Evolutionary conservation across 2,113 vertebrate species (phyloP), one percentile per base, ranked within the genome.

Genomic region (Apteryx mantelli): DNA sequence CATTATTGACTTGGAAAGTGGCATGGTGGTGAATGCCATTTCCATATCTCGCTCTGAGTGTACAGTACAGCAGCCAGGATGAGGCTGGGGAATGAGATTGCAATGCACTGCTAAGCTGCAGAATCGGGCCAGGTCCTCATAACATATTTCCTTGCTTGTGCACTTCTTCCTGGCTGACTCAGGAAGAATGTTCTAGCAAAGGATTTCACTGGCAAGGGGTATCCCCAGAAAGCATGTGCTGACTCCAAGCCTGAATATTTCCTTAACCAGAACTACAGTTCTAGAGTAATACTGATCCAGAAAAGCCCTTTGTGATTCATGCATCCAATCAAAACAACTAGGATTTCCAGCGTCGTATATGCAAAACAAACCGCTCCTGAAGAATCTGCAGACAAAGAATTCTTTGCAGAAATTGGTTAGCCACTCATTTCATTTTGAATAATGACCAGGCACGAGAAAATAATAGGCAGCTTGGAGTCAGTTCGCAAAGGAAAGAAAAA

Each of bases 301-400:
- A 97, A 96, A 95, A 97, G 86, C 88, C 95, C 88, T 91, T 69
- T 1, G 17, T 96, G 88, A 79, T 38, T 94, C 94, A 78, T 13
- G 3, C 4, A 11, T 95, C 96, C 96, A 97, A 97, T 73, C 79
- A 81, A 97, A 97, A 97, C 91, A 95, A 42, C 36, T 18, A 83
- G 86, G 86, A 93, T 95, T 93, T 96, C 91, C 74, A 97, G 91
- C 74, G 52, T 94, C 11, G 18, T 94, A 50, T 90, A 96, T 91
- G 88, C 97, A 96, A 95, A 97, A 96, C 97, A 97, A 96, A 94
- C 95, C 94, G 4, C 93, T 94, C 61, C 95, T 77, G 91, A 97
- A 94, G 92, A 97, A 97, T 97, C 95, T 96, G 95, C 96, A 94
- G 94, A 97, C 95, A 94, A 94, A 97, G 95, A 94, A 96, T 96